Evolutionary conservation across 2,113 vertebrate genomes (phyloP), one percentile per base, ranked within the genome.

Genomic region (Caranx ignobilis): DNA sequence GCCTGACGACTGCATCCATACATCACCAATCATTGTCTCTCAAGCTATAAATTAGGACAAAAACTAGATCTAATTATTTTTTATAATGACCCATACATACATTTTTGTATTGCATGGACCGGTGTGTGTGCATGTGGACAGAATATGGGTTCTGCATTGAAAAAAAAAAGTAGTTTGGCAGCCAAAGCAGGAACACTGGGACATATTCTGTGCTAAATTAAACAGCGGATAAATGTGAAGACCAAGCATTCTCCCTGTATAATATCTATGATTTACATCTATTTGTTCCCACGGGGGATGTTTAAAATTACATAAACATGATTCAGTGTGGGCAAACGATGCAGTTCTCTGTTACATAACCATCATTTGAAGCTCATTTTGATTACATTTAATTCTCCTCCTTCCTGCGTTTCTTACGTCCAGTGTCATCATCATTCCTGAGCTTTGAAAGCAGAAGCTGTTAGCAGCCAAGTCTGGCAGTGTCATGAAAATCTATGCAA

Each of bases 401-500:
- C 11, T 21, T 39, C 2, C 54, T 60, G 34, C 7, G 15, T 52
- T 62, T 50, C 5, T 12, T 19, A 35, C 10, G 4, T 66, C 2
- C 18, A 50, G 19, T 63, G 31, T 37, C 5, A 10, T 34, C 57
- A 47, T 63, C 34, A 52, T 15, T 50, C 15, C 62, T 65, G 9
- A 32, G 35, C 19, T 16, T 9, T 4, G 26, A 81, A 63, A 59
- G 15, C 19, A 6, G 26, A 71, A 6, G 52, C 21, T 34, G 21
- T 50, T 35, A 26, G 11, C 3, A 9, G 16, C 37, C 11, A 41
- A 75, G 55, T 48, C 65, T 35, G 56, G 66, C 11, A 56, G 60
- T 16, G 19, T 15, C 11, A 66, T 76, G 63, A 57, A 84, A 82
- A 81, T 73, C 8, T 11, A 69, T 75, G 66, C 43, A 81, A 69